These are phyloP conservation scores for Nycticebus coucang DNA, from an alignment of 2,113 vertebrate genomes.

Conservation along the genomic window DNA sequence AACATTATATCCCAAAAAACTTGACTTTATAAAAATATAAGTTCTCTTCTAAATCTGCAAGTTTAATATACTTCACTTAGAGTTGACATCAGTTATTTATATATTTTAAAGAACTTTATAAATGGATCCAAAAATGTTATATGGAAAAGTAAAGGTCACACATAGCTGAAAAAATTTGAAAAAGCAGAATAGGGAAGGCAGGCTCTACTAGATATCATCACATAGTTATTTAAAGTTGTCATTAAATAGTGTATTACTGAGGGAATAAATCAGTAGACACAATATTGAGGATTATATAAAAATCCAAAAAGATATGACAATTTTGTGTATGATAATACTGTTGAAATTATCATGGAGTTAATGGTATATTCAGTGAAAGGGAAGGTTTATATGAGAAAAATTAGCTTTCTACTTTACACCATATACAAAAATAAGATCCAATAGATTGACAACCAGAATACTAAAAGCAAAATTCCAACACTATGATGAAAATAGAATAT, in stretches of 20 bases:
- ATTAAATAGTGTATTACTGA: conserved; percentile 4
- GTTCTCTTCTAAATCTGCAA: neutral
- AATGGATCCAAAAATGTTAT: neutral
- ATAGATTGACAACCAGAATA: neutral
- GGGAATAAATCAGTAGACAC: neutral
- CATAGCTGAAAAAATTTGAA: neutral
- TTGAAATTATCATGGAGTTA: conserved; percentile 8
- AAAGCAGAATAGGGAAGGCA: neutral
- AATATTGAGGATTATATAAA: neutral
- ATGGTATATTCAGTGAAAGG: neutral
- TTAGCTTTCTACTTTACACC: neutral
- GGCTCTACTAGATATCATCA: neutral
- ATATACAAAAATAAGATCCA: conserved; percentile 31
- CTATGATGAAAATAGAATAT: conserved; percentile 23
- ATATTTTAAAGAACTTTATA: conserved; percentile 26
- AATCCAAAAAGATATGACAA: neutral
- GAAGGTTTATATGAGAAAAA: conserved; percentile 25
- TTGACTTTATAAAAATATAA: neutral
- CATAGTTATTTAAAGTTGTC: conserved; percentile 2
- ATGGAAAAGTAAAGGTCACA: neutral
- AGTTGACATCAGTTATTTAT: neutral
- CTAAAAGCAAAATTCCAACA: conserved; percentile 39
- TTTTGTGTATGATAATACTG: conserved; percentile 11
- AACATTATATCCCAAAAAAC: neutral
- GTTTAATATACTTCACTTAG: conserved; percentile 27